Percentiles rank a stretch among this genome's conserved stretches.
Evolutionary conservation across 2,888 invertebrate genomes (phyloP).

Genomic region (Heteromyza rotundicornis): DNA sequence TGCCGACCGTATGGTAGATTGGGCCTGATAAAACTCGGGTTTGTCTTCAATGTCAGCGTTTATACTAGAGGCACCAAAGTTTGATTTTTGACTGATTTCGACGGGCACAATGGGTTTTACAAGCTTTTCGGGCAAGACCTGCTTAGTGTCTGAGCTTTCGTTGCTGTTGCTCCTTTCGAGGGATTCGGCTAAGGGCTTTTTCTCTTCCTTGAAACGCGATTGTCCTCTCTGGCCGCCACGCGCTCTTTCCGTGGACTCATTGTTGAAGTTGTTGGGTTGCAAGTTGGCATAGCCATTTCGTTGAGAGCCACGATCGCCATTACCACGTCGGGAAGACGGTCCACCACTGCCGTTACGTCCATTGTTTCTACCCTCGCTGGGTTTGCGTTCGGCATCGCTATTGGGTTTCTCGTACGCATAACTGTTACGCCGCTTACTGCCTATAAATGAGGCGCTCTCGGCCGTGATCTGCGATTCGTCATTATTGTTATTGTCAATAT

Average conservation of each 20-base stretch:
- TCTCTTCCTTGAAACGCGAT: constrained; percentile 47
- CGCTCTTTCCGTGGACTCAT: constrained; percentile 41
- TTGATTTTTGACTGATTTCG: constrained; percentile 13
- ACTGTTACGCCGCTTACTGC: constrained; percentile 35
- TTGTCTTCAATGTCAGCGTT: constrained; percentile 30
- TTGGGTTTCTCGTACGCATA: constrained; percentile 31
- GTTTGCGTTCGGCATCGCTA: constrained; percentile 33
- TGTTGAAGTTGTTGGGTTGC: neutral
- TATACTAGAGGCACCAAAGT: constrained; percentile 5
- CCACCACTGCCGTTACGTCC: constrained; percentile 25
- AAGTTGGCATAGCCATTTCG: constrained; percentile 23
- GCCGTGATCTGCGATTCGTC: constrained; percentile 65
- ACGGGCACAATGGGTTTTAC: constrained; percentile 6
- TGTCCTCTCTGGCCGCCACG: constrained; percentile 48
- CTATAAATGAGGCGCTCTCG: constrained; percentile 77
- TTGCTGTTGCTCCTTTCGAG: constrained; percentile 23
- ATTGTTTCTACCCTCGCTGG: constrained; percentile 9
- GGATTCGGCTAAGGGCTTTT: constrained; percentile 28
- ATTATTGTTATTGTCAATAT: constrained; percentile 50
- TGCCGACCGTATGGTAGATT: constrained; percentile 28
- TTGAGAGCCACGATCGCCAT: constrained; percentile 37
- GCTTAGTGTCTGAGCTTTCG: constrained; percentile 37
- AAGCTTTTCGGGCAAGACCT: constrained; percentile 20
- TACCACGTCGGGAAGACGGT: constrained; percentile 18
- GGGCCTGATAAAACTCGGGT: constrained; percentile 37